A percentile compares a stretch with the other conserved stretches of the same genome.
These are phyloP conservation scores for Tokudaia tokunoshimensis DNA, from an alignment of 2,797 vertebrate species.

Conservation along the genomic window DNA sequence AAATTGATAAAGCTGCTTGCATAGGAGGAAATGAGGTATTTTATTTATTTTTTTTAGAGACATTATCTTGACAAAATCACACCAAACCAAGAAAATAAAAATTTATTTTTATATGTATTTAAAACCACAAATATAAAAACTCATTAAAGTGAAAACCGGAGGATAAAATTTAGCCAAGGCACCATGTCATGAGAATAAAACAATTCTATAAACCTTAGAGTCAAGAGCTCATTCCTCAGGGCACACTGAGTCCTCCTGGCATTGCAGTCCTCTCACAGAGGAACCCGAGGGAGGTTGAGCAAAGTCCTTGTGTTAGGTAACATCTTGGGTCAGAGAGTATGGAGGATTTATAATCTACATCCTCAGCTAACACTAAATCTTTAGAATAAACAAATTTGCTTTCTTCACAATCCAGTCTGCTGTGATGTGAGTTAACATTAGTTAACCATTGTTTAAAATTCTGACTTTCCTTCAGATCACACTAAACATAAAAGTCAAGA, in stretches of 20 bases:
- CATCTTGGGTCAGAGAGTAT: constrained; percentile 71
- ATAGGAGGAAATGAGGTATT: not conserved
- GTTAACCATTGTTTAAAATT: not conserved
- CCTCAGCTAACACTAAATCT: constrained; percentile 58
- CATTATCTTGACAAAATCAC: not conserved
- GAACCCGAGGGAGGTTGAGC: constrained; percentile 36
- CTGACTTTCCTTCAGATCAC: not conserved
- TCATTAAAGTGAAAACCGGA: constrained; percentile 32
- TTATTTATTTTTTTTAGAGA: constrained; percentile 25
- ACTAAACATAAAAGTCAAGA: not conserved
- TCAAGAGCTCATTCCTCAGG: not conserved
- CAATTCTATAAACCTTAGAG: constrained; percentile 17
- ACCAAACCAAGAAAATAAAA: not conserved
- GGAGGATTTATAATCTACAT: constrained; percentile 5
- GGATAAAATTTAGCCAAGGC: constrained; percentile 50
- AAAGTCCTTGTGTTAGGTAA: constrained; percentile 73
- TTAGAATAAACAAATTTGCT: constrained; percentile 39
- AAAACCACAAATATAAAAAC: not conserved
- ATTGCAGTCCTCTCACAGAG: not conserved
- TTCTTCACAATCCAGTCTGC: constrained; percentile 1
- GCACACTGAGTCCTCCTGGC: not conserved
- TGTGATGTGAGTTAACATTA: not conserved
- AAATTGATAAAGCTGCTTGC: not conserved
- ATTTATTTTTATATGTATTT: constrained; percentile 23
- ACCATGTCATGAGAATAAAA: constrained; percentile 42